Evolutionary conservation across 2,888 invertebrate species (phyloP), one percentile per base, ranked within the genome.

Genomic region (Anoplius nigerrimus): DNA sequence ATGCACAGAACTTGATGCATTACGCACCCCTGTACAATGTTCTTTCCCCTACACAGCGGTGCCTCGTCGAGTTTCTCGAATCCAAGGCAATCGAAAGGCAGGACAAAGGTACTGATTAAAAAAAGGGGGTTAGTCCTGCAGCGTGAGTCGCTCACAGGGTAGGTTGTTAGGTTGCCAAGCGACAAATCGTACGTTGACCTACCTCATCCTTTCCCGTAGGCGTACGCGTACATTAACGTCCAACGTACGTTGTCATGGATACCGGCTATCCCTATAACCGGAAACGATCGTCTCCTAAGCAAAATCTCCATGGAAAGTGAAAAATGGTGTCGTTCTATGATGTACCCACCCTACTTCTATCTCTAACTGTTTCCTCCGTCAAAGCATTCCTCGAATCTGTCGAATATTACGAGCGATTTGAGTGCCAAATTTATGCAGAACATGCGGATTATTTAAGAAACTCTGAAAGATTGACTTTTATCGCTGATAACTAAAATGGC

Each of bases 121-220:
- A 78, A 80, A 66, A 66, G 66, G 75, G 76, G 64, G 71, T 73
- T 77, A 79, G 74, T 78, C 72, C 66, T 73, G 72, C 69, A 74
- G 71, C 72, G 77, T 62, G 24, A 74, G 78, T 78, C 71, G 77
- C 72, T 77, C 61, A 72, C 75, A 27, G 76, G 79, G 78, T 79
- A 82, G 81, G 77, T 79, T 82, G 82, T 83, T 84, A 79, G 81
- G 82, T 82, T 83, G 83, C 83, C 82, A 81, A 76, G 82, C 83
- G 84, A 83, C 82, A 79, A 82, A 82, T 75, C 81, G 80, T 82
- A 71, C 84, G 77, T 81, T 84, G 83, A 83, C 84, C 84, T 82
- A 79, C 78, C 82, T 79, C 79, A 75, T 78, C 76, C 72, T 80
- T 77, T 71, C 60, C 62, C 42, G 54, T 55, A 59, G 43, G 69